Evolutionary conservation across 2,113 vertebrate genomes (phyloP), one percentile per base, ranked within the genome.

Genomic region (Hippoglossus stenolepis): DNA sequence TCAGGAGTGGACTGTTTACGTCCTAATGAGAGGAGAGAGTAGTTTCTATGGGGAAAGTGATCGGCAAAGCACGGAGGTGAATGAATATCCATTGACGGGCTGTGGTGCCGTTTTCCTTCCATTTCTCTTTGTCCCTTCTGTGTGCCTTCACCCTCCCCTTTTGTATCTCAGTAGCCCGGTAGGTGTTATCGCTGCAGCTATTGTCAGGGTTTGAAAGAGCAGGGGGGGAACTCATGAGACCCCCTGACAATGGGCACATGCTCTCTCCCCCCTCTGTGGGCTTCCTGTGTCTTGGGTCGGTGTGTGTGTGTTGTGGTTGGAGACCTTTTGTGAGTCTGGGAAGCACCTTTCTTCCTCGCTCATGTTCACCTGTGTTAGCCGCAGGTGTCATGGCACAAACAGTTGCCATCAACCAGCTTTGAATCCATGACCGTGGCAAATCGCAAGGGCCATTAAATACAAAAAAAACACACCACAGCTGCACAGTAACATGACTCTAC

Each of bases 131-230:
- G 70, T 82, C 81, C 59, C 45, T 58, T 15, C 66, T 74, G 31
- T 75, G 56, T 65, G 65, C 68, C 71, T 73, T 72, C 70, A 72
- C 53, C 59, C 57, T 83, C 74, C 79, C 49, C 67, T 75, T 80
- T 78, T 71, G 66, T 85, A 63, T 82, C 80, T 73, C 68, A 65
- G 65, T 67, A 10, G 65, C 73, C 73, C 31, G 49, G 77, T 86
- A 84, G 89, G 78, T 93, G 85, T 87, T 88, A 81, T 91, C 89
- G 85, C 79, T 90, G 87, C 85, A 43, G 86, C 89, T 82, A 80
- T 83, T 93, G 86, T 93, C 78, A 60, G 65, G 74, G 72, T 77
- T 51, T 86, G 77, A 91, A 92, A 86, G 82, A 90, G 80, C 76
- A 38, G 79, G 63, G 78, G 82, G 61, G 80, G 77, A 8, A 67